Base-by-base conservation (phyloP, 2,888 invertebrate genomes). In the Diaperis boleti region DNA sequence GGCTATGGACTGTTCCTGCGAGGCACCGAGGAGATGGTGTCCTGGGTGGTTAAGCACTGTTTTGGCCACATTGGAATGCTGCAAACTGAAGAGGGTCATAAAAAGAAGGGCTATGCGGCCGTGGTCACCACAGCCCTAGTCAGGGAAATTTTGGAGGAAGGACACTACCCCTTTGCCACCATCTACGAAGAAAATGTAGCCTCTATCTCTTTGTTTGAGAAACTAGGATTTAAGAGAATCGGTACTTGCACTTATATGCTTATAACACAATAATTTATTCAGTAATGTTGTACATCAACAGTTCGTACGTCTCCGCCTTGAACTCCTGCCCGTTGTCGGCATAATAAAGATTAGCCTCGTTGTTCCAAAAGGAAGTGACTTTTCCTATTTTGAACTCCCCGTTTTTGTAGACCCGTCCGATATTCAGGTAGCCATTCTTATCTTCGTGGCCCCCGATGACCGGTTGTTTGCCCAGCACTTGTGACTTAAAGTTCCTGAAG, bases 41-140 rank as follows among this genome's bases (percentile, higher is more conserved):
- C 81, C n/a, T 82, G 82, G 82, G 73, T 70, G 7, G 42, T 82
- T 10, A 75, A 76, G 47, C 76, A 76, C 54, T 75, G 77, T 31
- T 73, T 77, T 54, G 76, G 78, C 14, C 78, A 76, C 14, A 45
- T 82, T 31, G 77, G 77, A 14, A 67, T 78, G 2, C 69, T 81
- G 14, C 81, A 82, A 62, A 81, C 81, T 1, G 62, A 73, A 3
- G 74, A 78, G 1, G 68, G 72, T 10, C 70, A 81, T 55, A 78
- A 69, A 62, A 69, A 77, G 41, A 79, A 74, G 60, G 82, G 82
- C 13, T 81, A 81, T 62, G 82, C 75, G 3, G 72, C 69, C 61
- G 64, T 79, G 13, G 72, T 82, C 13, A 70, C 75, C 1, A 76
- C 77, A 69, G 65, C 72, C 1, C 59, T 81, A 45, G 67, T 78